Evolutionary conservation across 2,888 invertebrate species (phyloP), one percentile per base, ranked within the genome.

Genomic region (Capitulum mitella): DNA sequence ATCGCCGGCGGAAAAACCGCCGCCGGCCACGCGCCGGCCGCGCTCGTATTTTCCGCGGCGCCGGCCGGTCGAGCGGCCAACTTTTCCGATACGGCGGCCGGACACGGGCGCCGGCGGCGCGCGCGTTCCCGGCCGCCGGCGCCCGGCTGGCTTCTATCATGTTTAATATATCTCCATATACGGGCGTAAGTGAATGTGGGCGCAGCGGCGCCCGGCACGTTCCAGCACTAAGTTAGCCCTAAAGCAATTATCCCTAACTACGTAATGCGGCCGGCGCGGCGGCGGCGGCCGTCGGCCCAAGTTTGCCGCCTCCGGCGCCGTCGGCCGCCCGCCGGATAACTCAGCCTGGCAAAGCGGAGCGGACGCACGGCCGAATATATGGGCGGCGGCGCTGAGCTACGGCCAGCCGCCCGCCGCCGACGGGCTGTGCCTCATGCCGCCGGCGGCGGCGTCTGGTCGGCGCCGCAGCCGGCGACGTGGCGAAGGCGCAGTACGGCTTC

Each of bases 161-260:
- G 70, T 32, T 37, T 70, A 70, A 70, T 70, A 70, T 70, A 70
- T 70, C 70, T 70, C 70, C 70, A 70, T 70, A 70, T 34, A 22
- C 37, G 37, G 70, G 70, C 70, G 37, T 70, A 70, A 70, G 70
- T 70, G 70, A 70, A 70, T 70, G 70, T 32, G 70, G 70, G 34
- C 70, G 37, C 70, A 3, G 70, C 37, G 6, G 16, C 29, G 29
- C 34, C 37, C 34, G 70, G 22, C 70, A 70, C 70, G 70, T 70
- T 22, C 70, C 70, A 26, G 29, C 70, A 37, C 37, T 70, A 70
- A 70, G 70, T 70, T 70, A 70, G 70, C 70, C 70, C 29, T 70
- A 70, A 70, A 37, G 70, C 70, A 70, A 70, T 70, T 70, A 37
- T 37, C 19, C 70, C 22, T 32, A 70, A 70, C 70, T 70, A 32